Base-by-base conservation (phyloP, 1,140 invertebrate genomes). In the Caenorhabditis elegans region DNA sequence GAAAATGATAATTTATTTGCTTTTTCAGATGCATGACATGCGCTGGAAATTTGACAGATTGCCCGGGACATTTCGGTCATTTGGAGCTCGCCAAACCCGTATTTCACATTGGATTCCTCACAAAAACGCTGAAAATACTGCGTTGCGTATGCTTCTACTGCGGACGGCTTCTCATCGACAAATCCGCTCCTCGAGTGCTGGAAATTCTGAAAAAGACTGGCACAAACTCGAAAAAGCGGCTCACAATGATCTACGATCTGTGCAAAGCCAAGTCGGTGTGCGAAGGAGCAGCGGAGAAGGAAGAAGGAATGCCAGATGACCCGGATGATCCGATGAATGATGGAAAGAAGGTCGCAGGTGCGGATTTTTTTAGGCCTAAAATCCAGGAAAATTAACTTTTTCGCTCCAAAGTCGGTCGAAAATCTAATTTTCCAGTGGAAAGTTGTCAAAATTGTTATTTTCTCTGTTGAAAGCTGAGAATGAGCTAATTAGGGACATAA, bases 31-130 rank as follows among this genome's bases (percentile, higher is more conserved):
- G 82, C 55, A 78, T 79, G 82, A 83, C 82, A 26, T 99, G 98
- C 91, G 96, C 96, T 75, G 97, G 94, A 26, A 98, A 96, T 87
- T 96, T 98, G 95, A 94, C 94, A 2, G 96, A 99, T 90, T 99
- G 98, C 91, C 96, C 97, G 19, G 98, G 98, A 0, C 98, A 99
- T 91, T 99, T 99, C 92, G 98, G 97, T n/a, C 98, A 99, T 90
- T 95, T 99, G 84, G 96, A 99, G 90, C 91, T 99, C 70, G 94
- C 96, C 0, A 99, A 99, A 91, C 98, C 98, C 26, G 97, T 99
- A 3, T 99, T 96, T 91, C 96, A 99, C 90, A 94, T 98, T 90
- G 97, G 96, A 60, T 99, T 98, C 89, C 92, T 99, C 24, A 96
- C 95, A 78, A 99, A 99, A 91, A 96, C 94, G 0, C 95, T 99